These are phyloP conservation scores for Actinostola sp. DNA, from an alignment of 92 coral and sea anemone species.

Conservation along the genomic window DNA sequence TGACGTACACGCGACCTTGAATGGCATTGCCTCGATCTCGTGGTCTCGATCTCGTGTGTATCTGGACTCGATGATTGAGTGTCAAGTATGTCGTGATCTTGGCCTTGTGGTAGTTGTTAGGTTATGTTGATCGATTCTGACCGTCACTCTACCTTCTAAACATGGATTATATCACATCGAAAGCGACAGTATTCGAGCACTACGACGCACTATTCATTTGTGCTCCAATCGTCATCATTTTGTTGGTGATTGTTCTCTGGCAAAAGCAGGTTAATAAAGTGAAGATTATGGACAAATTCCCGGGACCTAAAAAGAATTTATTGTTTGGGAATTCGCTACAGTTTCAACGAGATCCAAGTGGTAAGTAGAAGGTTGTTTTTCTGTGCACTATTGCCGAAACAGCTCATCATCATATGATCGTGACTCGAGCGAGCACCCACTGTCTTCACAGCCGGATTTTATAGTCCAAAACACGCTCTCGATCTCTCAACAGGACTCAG, in stretches of 20 bases:
- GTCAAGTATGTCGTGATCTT: too few relatives aligned
- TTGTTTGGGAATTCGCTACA: constrained; percentile 64
- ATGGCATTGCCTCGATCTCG: constrained; percentile 1
- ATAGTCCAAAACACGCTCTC: too few relatives aligned
- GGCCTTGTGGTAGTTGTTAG: too few relatives aligned
- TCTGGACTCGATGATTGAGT: too few relatives aligned
- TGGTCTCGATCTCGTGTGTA: background rate
- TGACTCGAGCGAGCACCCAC: too few relatives aligned
- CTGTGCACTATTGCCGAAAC: too few relatives aligned
- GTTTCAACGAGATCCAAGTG: constrained; percentile 45
- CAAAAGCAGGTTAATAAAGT: background rate
- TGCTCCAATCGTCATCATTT: constrained; percentile 1
- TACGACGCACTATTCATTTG: background rate
- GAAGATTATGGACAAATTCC: constrained; percentile 38
- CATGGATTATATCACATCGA: background rate
- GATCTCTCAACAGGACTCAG: too few relatives aligned
- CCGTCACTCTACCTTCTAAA: too few relatives aligned
- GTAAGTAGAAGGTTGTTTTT: constrained; percentile 17
- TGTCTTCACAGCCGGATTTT: too few relatives aligned
- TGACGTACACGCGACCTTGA: constrained; percentile 10
- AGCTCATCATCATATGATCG: too few relatives aligned
- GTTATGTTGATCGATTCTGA: too few relatives aligned
- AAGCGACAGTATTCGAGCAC: background rate
- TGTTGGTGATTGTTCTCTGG: constrained; percentile 7
- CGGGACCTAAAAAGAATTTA: constrained; percentile 50